Conservation (phyloP, 2,797 vertebrate genomes). For the Propithecus perrieri region DNA sequence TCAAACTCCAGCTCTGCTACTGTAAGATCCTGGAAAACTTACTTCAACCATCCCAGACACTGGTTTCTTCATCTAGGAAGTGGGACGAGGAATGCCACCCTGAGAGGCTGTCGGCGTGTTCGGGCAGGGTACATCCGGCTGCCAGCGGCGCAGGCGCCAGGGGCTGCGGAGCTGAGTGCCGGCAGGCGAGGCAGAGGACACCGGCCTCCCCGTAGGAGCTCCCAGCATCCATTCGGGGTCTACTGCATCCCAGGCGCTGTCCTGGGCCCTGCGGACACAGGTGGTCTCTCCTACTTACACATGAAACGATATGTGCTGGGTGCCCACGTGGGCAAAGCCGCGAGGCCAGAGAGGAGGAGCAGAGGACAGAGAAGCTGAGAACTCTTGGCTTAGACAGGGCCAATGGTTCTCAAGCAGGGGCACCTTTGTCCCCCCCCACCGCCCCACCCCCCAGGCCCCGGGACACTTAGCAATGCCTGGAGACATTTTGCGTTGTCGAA, state of each 20-base stretch:
- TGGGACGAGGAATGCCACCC: neutral
- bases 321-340: neutral
- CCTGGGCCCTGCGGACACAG: neutral
- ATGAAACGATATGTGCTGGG: accelerated
- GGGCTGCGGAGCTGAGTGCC: accelerated
- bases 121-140: neutral
- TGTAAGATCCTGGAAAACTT: neutral
- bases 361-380: accelerated
- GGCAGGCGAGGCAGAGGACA: accelerated
- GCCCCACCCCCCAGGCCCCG: too few relatives aligned
- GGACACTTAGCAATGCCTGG: neutral
- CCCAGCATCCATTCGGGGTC: too few relatives aligned
- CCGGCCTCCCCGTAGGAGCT: accelerated
- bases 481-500: neutral
- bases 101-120: accelerated
- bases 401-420: accelerated
- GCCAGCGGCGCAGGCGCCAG: accelerated
- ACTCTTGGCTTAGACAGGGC: neutral
- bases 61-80: neutral
- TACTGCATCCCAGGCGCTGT: accelerated
- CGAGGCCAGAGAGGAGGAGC: neutral
- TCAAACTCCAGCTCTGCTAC: neutral
- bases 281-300: accelerated
- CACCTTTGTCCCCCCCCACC: neutral
- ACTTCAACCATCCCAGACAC: accelerated